Conservation (phyloP, 2,888 invertebrate genomes). For the Calameuta filiformis region DNA sequence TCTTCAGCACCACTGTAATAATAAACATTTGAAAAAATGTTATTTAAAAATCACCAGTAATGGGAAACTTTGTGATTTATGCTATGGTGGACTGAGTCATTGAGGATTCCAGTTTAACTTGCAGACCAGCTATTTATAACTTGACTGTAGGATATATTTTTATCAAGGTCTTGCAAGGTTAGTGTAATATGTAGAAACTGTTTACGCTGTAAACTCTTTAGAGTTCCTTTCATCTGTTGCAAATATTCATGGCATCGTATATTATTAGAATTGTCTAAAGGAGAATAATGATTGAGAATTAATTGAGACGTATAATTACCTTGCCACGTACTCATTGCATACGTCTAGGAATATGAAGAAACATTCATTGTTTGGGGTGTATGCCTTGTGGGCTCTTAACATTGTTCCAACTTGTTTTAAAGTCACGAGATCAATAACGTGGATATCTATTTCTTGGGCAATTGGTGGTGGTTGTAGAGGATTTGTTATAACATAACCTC, state of each 20-base stretch:
- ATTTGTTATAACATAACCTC: conserved; percentile 78
- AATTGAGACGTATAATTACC: conserved; percentile 66
- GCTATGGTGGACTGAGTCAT: neutral
- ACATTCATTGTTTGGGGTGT: conserved; percentile 86
- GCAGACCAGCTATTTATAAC: conserved; percentile 11
- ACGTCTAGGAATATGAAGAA: conserved; percentile 89
- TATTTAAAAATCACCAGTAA: neutral
- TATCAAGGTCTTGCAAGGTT: neutral
- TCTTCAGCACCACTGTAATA: conserved; percentile 83
- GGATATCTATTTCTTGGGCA: conserved; percentile 88
- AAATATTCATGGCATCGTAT: neutral
- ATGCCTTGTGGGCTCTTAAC: conserved; percentile 83
- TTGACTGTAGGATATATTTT: conserved; percentile 10
- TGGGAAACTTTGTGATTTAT: neutral
- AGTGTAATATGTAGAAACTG: conserved; percentile 4
- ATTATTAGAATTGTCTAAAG: neutral
- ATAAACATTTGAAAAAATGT: conserved; percentile 13
- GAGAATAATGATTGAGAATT: neutral
- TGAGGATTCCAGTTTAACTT: conserved; percentile 2
- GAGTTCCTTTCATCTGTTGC: neutral
- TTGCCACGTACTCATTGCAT: conserved; percentile 84
- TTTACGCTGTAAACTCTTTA: conserved; percentile 1
- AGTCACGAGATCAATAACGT: conserved; percentile 84
- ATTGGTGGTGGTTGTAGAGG: conserved; percentile 85
- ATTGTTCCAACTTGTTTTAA: conserved; percentile 82